Percentiles rank a stretch among this genome's conserved stretches.
Conservation (phyloP, 1,140 invertebrate genomes). For the Platyscapa corneri region DNA sequence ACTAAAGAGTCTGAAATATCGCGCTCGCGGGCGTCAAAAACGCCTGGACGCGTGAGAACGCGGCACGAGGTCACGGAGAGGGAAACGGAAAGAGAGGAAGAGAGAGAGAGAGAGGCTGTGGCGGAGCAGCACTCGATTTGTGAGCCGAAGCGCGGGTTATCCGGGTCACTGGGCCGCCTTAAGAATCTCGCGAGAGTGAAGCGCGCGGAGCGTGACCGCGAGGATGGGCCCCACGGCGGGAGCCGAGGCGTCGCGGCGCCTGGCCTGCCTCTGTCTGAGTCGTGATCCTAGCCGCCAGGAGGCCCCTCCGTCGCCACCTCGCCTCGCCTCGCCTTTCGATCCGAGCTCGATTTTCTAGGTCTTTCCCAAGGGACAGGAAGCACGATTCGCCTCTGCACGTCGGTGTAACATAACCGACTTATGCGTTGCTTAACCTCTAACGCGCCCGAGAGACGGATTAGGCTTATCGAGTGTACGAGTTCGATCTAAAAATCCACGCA, state of each 20-base stretch:
- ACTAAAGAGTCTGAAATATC: background rate
- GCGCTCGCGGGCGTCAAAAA: slow-evolving; percentile 15
- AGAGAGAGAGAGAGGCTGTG: slow-evolving; percentile 29
- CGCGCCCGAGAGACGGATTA: background rate
- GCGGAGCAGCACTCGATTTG: slow-evolving; percentile 58
- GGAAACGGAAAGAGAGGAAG: slow-evolving; percentile 30
- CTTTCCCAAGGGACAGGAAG: too few species aligned
- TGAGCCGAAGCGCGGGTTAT: slow-evolving; percentile 62
- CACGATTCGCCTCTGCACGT: too few species aligned
- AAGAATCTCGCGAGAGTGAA: slow-evolving; percentile 56
- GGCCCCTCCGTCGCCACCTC: slow-evolving; percentile 32
- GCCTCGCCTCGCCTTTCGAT: background rate
- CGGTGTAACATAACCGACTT: too few species aligned
- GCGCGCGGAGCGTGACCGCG: slow-evolving; percentile 12
- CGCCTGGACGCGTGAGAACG: slow-evolving; percentile 15
- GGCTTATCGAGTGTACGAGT: background rate
- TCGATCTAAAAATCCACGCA: background rate
- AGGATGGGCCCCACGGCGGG: background rate
- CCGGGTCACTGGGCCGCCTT: slow-evolving; percentile 67
- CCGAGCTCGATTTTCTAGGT: too few species aligned
- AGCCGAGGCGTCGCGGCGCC: background rate
- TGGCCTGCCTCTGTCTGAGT: background rate
- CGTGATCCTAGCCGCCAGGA: slow-evolving; percentile 42
- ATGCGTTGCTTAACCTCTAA: background rate
- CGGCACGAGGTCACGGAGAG: slow-evolving; percentile 8